phyloP scores from a whole-genome alignment of 1,140 invertebrate species.

The Oryzaephilus surinamensis region DNA sequence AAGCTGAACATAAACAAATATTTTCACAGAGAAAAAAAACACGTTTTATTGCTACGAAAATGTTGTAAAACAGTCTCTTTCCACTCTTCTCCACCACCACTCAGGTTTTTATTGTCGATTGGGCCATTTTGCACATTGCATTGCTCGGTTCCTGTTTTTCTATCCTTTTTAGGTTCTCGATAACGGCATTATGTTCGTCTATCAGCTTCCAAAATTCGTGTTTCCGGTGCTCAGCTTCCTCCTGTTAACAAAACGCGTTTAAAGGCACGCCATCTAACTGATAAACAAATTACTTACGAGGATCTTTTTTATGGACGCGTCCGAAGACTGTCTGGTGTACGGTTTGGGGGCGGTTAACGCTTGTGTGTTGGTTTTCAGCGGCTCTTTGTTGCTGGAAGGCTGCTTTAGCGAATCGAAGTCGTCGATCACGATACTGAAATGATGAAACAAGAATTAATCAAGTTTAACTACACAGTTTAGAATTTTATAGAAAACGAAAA shows the following conservation, averaged over 20 bases:
- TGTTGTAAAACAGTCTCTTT: background rate
- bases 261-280: background rate
- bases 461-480: too few relatives aligned
- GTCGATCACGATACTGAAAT: conserved; percentile 25
- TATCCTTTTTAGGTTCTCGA: conserved; percentile 31
- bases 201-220: conserved; percentile 29
- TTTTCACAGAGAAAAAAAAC: background rate
- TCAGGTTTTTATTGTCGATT: conserved; percentile 10
- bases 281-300: conserved; percentile 13
- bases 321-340: too few relatives aligned
- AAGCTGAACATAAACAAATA: background rate
- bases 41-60: background rate
- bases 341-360: conserved; percentile 4
- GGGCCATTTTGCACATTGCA: conserved; percentile 5
- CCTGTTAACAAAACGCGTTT: conserved; percentile 18
- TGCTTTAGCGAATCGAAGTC: conserved; percentile 20
- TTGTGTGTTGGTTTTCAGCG: conserved; percentile 3
- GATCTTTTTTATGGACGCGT: conserved; percentile 20
- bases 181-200: conserved; percentile 29
- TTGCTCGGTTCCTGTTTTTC: conserved; percentile 21
- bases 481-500: too few relatives aligned
- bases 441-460: conserved; percentile 6
- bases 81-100: too few relatives aligned
- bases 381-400: conserved; percentile 8
- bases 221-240: conserved; percentile 29